Conservation (phyloP, 92 coral and sea anemone genomes). For the Actinostola sp. region DNA sequence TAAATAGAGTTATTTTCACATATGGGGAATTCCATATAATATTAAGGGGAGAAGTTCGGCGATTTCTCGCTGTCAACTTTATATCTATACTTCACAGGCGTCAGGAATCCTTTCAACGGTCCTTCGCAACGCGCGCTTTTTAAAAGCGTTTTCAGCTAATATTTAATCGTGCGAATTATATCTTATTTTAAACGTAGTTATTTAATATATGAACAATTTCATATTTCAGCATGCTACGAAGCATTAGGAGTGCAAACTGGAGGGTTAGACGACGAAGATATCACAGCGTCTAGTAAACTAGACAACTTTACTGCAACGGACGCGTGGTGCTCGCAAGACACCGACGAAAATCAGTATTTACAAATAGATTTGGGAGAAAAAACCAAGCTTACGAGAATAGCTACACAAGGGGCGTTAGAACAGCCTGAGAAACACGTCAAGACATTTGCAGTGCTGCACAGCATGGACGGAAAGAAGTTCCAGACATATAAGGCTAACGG, state of each 20-base stretch:
- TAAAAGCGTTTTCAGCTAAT: no score
- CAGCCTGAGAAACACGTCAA: conserved; percentile 76
- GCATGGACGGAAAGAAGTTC: conserved; percentile 87
- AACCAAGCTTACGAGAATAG: conserved; percentile 87
- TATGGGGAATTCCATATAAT: no score
- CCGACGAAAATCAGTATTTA: conserved; percentile 88
- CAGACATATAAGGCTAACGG: conserved; percentile 72
- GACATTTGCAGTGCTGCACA: conserved; percentile 74
- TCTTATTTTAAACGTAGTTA: no score
- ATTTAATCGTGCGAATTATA: no score
- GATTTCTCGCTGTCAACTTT: no score
- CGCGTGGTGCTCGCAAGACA: conserved; percentile 94
- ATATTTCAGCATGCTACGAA: conserved; percentile 75
- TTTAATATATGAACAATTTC: no score
- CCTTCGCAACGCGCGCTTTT: no score
- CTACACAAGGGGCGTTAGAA: conserved; percentile 87
- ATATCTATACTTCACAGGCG: no score
- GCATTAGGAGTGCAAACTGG: conserved; percentile 97
- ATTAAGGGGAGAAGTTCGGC: no score
- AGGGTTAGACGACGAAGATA: conserved; percentile 86
- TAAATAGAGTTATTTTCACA: no score
- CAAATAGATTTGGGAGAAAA: conserved; percentile 92
- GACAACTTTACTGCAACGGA: conserved; percentile 89
- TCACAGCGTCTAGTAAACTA: conserved; percentile 82
- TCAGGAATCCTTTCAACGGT: no score